phyloP scores from a whole-genome alignment of 2,888 invertebrate species.

The Campopleginae sp. region DNA sequence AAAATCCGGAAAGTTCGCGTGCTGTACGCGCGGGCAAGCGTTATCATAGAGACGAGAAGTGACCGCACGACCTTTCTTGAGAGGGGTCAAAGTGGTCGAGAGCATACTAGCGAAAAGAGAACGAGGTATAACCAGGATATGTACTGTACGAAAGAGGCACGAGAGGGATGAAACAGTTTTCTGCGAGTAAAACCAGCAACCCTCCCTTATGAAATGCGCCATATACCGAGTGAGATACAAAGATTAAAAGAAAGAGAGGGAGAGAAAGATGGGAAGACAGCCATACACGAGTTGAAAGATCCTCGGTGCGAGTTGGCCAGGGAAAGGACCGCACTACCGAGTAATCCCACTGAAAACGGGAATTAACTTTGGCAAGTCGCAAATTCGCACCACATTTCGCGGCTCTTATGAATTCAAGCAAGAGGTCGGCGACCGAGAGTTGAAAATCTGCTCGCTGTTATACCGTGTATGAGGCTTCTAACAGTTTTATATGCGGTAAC shows the following conservation, averaged over 20 bases:
- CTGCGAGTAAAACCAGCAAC: conserved; percentile 40
- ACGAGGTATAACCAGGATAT: conserved; percentile 33
- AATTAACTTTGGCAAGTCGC: conserved; percentile 80
- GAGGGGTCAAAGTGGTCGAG: conserved; percentile 66
- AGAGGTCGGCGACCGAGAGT: conserved; percentile 46
- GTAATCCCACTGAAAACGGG: conserved; percentile 80
- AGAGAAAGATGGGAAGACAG: conserved; percentile 21
- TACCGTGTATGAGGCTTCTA: conserved; percentile 35
- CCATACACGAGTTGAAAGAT: conserved; percentile 11
- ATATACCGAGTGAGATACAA: conserved; percentile 15
- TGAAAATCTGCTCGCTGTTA: conserved; percentile 41
- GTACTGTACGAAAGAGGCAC: conserved; percentile 45
- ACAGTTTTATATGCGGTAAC: conserved; percentile 32
- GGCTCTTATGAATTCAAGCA: conserved; percentile 80
- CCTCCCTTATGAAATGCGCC: conserved; percentile 35
- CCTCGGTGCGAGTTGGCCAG: conserved; percentile 59
- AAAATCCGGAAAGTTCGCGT: conserved; percentile 40
- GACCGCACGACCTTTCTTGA: conserved; percentile 65
- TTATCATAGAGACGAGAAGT: conserved; percentile 61
- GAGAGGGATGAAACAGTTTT: conserved; percentile 45
- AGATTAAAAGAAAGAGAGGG: conserved; percentile 36
- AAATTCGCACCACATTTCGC: conserved; percentile 80
- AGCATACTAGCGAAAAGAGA: conserved; percentile 46
- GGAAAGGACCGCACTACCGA: conserved; percentile 71
- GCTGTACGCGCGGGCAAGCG: conserved; percentile 9